Evolutionary conservation across 2,888 invertebrate species (phyloP).

Genomic region (Horisme vitalbata): DNA sequence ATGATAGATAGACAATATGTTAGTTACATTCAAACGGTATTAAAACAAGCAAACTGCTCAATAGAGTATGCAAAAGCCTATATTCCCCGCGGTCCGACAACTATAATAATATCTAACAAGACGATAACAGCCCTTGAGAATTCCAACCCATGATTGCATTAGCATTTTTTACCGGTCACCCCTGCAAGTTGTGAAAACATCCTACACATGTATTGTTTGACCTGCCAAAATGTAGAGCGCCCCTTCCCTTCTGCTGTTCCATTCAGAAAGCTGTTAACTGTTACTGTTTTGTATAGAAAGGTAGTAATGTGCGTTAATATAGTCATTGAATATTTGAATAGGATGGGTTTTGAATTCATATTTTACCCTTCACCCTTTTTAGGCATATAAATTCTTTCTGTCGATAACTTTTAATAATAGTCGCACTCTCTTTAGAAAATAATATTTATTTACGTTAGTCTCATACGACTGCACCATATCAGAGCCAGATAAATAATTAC

Average conservation of each 20-base stretch:
- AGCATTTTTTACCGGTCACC: conserved; percentile 60
- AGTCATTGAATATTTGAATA: conserved; percentile 10
- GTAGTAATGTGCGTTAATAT: conserved; percentile 13
- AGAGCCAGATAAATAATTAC: no score
- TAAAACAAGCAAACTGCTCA: no score
- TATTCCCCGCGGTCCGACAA: conserved; percentile 40
- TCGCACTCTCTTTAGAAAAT: no score
- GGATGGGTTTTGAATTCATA: not conserved
- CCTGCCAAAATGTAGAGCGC: conserved; percentile 59
- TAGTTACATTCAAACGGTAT: no score
- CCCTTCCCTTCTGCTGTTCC: conserved; percentile 58
- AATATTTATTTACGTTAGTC: no score
- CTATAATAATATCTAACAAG: conserved; percentile 48
- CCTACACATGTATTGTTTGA: conserved; percentile 72
- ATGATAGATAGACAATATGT: no score
- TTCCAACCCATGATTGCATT: conserved; percentile 60
- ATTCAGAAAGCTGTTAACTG: conserved; percentile 39
- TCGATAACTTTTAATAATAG: no score
- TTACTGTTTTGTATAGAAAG: conserved; percentile 31
- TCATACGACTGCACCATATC: no score
- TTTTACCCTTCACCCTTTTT: not conserved
- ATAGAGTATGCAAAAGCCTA: not conserved
- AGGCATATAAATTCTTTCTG: no score
- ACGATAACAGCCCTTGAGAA: conserved; percentile 49
- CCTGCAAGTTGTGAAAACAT: conserved; percentile 62